Conservation (phyloP, 1,140 invertebrate species). For the Archivesica marissinica region DNA sequence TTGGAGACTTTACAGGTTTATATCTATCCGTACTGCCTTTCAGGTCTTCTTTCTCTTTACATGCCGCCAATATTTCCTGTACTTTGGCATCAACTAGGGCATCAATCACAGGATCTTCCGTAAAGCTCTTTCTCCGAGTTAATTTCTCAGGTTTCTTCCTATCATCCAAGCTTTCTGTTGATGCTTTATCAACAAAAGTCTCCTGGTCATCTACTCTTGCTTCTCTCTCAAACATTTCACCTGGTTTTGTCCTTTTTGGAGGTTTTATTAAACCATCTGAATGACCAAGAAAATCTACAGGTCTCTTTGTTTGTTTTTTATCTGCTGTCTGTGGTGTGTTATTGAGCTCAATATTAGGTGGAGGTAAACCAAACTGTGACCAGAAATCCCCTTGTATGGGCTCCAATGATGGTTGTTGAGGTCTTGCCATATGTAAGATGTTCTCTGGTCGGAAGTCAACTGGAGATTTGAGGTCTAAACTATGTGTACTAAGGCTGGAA, state of each 20-base stretch:
- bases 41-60: slow-evolving; percentile 28
- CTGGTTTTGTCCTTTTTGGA: background rate
- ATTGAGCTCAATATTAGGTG: slow-evolving; percentile 41
- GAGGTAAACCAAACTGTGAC: slow-evolving; percentile 42
- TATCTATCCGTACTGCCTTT: background rate
- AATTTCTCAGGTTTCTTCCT: slow-evolving; percentile 14
- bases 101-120: slow-evolving; percentile 41
- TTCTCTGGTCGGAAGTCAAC: slow-evolving; percentile 27
- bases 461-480: slow-evolving; percentile 13
- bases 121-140: slow-evolving; percentile 36
- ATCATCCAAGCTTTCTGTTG: background rate
- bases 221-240: background rate
- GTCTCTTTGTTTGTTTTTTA: background rate
- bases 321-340: background rate
- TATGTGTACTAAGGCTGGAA: slow-evolving; percentile 1
- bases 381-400: slow-evolving; percentile 24
- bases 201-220: background rate
- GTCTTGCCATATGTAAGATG: background rate
- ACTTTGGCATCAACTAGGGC: slow-evolving; percentile 54
- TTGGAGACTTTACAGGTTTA: background rate
- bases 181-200: background rate
- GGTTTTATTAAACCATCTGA: slow-evolving; percentile 13
- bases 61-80: slow-evolving; percentile 55
- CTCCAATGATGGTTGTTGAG: background rate
- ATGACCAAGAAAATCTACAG: background rate